These are phyloP conservation scores for Saccopteryx bilineata DNA, from an alignment of 2,113 vertebrate genomes.

Conservation along the genomic window DNA sequence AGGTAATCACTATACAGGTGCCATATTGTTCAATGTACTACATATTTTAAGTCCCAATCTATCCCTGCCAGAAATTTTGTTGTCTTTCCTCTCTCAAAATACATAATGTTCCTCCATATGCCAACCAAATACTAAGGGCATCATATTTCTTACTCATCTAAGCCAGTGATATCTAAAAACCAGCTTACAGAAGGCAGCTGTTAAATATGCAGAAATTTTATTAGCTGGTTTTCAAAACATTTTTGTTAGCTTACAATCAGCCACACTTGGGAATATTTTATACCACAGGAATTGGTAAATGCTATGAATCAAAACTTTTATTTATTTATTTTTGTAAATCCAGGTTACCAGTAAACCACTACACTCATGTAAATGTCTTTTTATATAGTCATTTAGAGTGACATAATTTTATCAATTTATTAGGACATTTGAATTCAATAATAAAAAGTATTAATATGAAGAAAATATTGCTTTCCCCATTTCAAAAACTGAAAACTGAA, in stretches of 20 bases:
- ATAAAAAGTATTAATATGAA: not conserved
- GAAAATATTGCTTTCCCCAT: not conserved
- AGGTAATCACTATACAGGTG: not conserved
- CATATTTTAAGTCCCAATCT: not conserved
- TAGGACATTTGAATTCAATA: slow-evolving; percentile 2
- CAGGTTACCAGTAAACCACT: not conserved
- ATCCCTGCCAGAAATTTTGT: not conserved
- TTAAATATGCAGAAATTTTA: slow-evolving; percentile 33
- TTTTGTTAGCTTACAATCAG: slow-evolving; percentile 37
- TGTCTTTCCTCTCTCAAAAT: not conserved
- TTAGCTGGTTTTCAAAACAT: not conserved
- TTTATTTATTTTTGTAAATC: not conserved
- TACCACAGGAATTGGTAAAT: not conserved
- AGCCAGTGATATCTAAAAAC: not conserved
- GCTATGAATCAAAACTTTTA: not conserved
- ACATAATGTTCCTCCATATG: not conserved
- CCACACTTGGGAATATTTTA: not conserved
- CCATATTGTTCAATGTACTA: not conserved
- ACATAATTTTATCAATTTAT: not conserved
- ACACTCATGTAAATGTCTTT: not conserved
- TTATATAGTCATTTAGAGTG: not conserved
- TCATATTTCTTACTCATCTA: not conserved
- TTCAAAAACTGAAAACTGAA: slow-evolving; percentile 34
- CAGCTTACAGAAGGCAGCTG: not conserved
- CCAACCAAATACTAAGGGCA: not conserved